These are phyloP conservation scores for Rhagonycha fulva DNA, from an alignment of 2,888 invertebrate species.

Conservation along the genomic window DNA sequence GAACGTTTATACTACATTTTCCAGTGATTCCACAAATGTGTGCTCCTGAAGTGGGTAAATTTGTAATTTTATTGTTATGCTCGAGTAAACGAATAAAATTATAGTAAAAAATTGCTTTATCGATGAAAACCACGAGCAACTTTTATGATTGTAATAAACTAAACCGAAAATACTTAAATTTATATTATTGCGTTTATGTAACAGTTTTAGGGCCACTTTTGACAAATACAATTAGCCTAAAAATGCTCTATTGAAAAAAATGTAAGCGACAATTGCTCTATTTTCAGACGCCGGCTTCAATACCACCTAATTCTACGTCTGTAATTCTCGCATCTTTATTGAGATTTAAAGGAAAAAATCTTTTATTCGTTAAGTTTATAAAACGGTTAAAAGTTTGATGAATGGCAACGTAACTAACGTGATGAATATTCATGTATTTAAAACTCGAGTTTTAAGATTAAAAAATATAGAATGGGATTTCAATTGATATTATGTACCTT, in stretches of 20 bases:
- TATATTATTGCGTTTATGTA: background rate
- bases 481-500: slow-evolving; percentile 20
- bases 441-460: slow-evolving; percentile 34
- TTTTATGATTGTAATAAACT: background rate
- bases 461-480: slow-evolving; percentile 23
- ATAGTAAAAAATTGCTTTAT: background rate
- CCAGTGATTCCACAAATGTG: slow-evolving; percentile 26
- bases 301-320: slow-evolving; percentile 49
- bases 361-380: slow-evolving; percentile 46
- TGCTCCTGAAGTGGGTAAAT: background rate
- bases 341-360: slow-evolving; percentile 45
- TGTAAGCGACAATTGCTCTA: slow-evolving; percentile 48
- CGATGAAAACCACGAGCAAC: background rate
- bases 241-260: slow-evolving; percentile 45
- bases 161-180: slow-evolving; percentile 1
- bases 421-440: slow-evolving; percentile 48
- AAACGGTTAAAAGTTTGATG: slow-evolving; percentile 46
- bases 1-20: slow-evolving; percentile 28
- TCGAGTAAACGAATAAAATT: background rate
- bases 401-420: slow-evolving; percentile 47
- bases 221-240: slow-evolving; percentile 42
- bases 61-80: background rate
- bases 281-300: slow-evolving; percentile 47
- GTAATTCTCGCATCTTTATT: slow-evolving; percentile 47
- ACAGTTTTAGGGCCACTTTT: slow-evolving; percentile 29